Percentiles rank a stretch among this genome's conserved stretches.
Conservation (phyloP, 2,113 vertebrate species). For the Todiramphus chloris region DNA sequence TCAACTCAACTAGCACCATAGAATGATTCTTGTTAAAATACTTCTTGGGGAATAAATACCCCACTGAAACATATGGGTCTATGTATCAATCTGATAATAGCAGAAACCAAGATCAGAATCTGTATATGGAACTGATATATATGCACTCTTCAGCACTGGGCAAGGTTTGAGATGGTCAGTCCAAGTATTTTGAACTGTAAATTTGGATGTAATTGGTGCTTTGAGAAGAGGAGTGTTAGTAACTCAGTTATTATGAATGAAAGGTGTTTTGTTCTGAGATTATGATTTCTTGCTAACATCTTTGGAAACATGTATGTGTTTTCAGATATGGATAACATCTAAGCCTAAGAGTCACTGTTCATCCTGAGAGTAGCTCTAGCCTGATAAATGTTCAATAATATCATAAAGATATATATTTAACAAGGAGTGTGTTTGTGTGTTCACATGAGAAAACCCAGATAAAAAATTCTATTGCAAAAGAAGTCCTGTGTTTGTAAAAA, state of each 20-base stretch:
- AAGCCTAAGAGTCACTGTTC: background rate
- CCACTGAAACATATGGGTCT: background rate
- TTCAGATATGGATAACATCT: background rate
- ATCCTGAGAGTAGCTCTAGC: background rate
- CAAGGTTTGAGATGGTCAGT: background rate
- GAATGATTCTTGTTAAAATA: background rate
- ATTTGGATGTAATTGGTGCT: background rate
- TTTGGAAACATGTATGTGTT: background rate
- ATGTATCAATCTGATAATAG: background rate
- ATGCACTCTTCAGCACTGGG: fast-evolving
- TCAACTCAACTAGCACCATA: background rate
- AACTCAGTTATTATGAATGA: background rate
- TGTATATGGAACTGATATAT: background rate
- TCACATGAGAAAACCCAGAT: background rate
- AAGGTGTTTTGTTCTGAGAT: background rate
- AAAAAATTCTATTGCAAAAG: background rate
- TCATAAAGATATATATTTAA: background rate
- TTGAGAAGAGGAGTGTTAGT: background rate
- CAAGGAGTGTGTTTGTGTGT: background rate
- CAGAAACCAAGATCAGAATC: background rate
- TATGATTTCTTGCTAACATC: background rate
- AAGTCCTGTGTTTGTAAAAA: constrained; percentile 4
- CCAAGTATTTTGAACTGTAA: background rate
- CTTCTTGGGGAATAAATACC: background rate
- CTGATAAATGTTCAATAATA: background rate